Evolutionary conservation across 2,888 invertebrate species (phyloP).

Genomic region (Diarsia mendica): DNA sequence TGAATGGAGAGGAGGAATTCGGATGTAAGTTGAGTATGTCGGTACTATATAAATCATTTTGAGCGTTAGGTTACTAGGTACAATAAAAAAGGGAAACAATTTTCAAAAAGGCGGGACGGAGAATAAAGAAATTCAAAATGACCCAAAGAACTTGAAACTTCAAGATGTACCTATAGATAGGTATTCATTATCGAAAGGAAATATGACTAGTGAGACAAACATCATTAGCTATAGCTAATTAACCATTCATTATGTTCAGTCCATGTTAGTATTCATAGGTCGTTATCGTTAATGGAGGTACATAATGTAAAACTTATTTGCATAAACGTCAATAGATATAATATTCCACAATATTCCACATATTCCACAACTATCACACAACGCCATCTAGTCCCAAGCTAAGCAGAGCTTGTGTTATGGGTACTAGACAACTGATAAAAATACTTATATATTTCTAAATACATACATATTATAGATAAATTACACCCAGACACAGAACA

Average conservation of each 20-base stretch:
- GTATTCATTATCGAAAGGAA: not conserved
- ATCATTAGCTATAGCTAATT: not conserved
- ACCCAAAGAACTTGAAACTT: not conserved
- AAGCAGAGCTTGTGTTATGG: no score
- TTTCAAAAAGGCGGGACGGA: not conserved
- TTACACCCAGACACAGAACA: no score
- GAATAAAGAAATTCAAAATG: not conserved
- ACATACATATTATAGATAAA: no score
- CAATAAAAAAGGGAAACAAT: not conserved
- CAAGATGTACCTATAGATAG: no score
- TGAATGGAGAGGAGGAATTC: not conserved
- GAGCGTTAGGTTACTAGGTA: not conserved
- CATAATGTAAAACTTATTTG: constrained; percentile 4
- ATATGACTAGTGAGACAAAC: not conserved
- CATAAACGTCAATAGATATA: not conserved
- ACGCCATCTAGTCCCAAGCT: no score
- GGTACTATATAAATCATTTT: not conserved
- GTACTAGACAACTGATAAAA: no score
- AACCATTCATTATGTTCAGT: not conserved
- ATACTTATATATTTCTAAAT: no score
- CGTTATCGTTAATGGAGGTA: not conserved
- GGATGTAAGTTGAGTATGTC: not conserved
- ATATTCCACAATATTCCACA: no score
- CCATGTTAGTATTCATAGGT: not conserved
- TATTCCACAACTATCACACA: no score